These are phyloP conservation scores for Cecropterus lyciades DNA, from an alignment of 1,140 invertebrate genomes.

Conservation along the genomic window DNA sequence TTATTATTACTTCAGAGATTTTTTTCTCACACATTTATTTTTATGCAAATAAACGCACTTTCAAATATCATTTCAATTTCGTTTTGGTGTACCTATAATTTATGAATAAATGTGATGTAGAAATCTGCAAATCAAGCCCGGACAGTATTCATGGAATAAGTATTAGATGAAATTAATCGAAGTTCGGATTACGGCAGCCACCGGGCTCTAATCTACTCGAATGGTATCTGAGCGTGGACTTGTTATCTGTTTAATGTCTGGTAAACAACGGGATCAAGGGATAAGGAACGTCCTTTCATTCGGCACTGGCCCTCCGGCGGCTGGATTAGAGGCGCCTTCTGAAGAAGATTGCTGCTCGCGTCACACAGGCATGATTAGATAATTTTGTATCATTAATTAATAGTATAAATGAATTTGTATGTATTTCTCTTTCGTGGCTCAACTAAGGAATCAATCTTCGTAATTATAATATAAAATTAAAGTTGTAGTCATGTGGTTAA, in stretches of 20 bases:
- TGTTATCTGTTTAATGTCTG: slow-evolving; percentile 85
- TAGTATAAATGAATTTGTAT: background rate
- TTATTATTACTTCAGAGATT: too few species aligned
- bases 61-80: too few species aligned
- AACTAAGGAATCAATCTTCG: too few species aligned
- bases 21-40: too few species aligned
- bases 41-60: too few species aligned
- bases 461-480: too few species aligned
- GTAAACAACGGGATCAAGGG: slow-evolving; percentile 85
- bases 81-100: too few species aligned
- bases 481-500: too few species aligned
- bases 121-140: slow-evolving; percentile 8
- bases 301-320: slow-evolving; percentile 71
- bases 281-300: slow-evolving; percentile 81
- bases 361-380: slow-evolving; percentile 46
- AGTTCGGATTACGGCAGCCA: slow-evolving; percentile 75
- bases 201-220: slow-evolving; percentile 75
- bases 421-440: too few species aligned
- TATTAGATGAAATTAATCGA: slow-evolving; percentile 83
- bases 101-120: too few species aligned
- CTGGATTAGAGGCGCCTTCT: slow-evolving; percentile 67
- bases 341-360: slow-evolving; percentile 68
- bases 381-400: background rate
- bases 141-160: slow-evolving; percentile 56
- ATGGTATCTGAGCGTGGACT: slow-evolving; percentile 80